Conservation (phyloP, 2,888 invertebrate genomes). For the Pherbina coryleti region DNA sequence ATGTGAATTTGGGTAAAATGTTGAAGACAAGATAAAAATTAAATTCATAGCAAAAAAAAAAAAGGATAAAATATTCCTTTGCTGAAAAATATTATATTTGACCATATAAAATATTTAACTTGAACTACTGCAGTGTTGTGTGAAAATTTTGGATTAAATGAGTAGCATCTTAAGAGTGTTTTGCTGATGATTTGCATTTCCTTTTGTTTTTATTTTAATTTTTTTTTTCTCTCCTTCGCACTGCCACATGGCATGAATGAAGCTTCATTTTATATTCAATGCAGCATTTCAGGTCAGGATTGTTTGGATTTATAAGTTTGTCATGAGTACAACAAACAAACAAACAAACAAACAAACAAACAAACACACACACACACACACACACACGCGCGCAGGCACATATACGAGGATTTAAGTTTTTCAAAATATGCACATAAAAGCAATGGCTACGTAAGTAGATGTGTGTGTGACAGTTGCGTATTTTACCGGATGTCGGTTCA, state of each 20-base stretch:
- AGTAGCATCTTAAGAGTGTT: background rate
- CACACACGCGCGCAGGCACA: background rate
- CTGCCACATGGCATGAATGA: background rate
- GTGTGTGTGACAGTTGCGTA: too few species aligned
- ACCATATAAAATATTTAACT: too few species aligned
- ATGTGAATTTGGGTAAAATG: background rate
- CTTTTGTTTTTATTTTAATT: background rate
- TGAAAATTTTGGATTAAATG: too few species aligned
- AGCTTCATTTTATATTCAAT: constrained; percentile 27
- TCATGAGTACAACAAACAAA: background rate
- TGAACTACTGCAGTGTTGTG: too few species aligned
- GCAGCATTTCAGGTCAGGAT: constrained; percentile 24
- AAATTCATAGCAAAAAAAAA: background rate
- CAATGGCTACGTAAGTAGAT: background rate
- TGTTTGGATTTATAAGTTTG: constrained; percentile 29
- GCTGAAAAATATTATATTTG: too few species aligned
- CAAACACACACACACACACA: background rate
- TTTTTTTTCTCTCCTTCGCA: background rate
- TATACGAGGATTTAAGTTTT: background rate
- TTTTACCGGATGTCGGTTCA: too few species aligned
- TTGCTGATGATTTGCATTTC: too few species aligned
- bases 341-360: background rate
- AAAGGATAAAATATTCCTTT: background rate
- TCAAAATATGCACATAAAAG: background rate
- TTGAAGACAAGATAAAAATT: background rate